phyloP scores from a whole-genome alignment of 2,113 vertebrate species.

The Gobius niger region DNA sequence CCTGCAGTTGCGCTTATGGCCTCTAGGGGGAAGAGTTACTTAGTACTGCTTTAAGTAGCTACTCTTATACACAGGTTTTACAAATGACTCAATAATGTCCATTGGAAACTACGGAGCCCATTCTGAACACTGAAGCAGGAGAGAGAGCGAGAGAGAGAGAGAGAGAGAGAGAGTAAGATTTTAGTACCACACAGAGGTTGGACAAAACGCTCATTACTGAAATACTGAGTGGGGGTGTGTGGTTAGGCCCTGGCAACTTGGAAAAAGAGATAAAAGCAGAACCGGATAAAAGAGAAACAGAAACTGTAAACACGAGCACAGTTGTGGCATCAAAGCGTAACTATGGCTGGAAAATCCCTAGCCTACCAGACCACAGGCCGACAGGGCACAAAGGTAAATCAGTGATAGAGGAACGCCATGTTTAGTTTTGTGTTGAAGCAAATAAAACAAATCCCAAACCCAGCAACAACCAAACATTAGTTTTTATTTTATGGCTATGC shows the following conservation, averaged over 20 bases:
- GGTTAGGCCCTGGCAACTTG: slow-evolving; percentile 28
- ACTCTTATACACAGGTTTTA: too few species aligned
- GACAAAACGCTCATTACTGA: slow-evolving; percentile 47
- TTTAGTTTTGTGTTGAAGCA: neutral
- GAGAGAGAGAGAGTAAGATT: slow-evolving; percentile 17
- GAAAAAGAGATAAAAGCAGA: slow-evolving; percentile 50
- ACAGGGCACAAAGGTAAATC: neutral
- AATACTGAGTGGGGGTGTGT: slow-evolving; percentile 13
- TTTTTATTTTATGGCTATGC: too few species aligned
- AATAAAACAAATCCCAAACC: too few species aligned
- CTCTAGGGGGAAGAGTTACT: too few species aligned
- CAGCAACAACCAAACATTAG: too few species aligned
- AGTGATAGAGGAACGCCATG: neutral
- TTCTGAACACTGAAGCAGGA: neutral
- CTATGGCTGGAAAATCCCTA: slow-evolving; percentile 47
- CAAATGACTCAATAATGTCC: too few species aligned
- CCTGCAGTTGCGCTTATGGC: too few species aligned
- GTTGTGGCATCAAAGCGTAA: slow-evolving; percentile 8
- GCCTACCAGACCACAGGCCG: neutral
- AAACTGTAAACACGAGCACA: slow-evolving; percentile 27
- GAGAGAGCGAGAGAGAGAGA: slow-evolving; percentile 16
- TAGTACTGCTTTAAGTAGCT: too few species aligned
- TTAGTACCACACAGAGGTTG: slow-evolving; percentile 26
- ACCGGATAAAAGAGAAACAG: slow-evolving; percentile 48
- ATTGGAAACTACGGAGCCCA: too few species aligned